A percentile compares a stretch with the other conserved stretches of the same genome.
phyloP scores from a whole-genome alignment of 2,113 vertebrate species.

The Beaufortia kweichowensis region DNA sequence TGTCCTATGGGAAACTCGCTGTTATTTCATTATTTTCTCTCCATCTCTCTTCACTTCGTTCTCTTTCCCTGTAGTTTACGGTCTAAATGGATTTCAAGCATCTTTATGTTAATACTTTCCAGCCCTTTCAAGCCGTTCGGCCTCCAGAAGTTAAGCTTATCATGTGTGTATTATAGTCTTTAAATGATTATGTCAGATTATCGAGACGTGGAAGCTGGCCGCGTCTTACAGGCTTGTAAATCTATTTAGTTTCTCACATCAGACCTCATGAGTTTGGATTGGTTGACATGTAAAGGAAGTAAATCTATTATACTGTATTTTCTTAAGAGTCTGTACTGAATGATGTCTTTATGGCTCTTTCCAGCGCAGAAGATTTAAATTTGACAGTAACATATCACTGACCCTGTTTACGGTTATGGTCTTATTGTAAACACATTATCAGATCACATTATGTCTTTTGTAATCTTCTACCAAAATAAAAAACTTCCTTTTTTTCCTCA shows the following conservation, averaged over 20 bases:
- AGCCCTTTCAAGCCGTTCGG: neutral
- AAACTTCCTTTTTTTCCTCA: too few species aligned
- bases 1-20: neutral
- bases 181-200: slow-evolving; percentile 17
- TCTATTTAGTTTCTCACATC: neutral
- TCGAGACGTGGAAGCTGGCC: neutral
- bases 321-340: too few species aligned
- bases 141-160: slow-evolving; percentile 14
- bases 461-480: too few species aligned
- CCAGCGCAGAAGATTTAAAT: too few species aligned
- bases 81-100: slow-evolving; percentile 11
- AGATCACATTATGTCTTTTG: neutral
- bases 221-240: neutral
- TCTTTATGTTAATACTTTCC: slow-evolving; percentile 21
- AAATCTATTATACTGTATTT: neutral
- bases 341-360: too few species aligned
- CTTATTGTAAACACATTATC: neutral
- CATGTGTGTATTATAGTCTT: slow-evolving; percentile 15
- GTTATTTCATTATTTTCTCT: slow-evolving; percentile 29
- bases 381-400: too few species aligned
- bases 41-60: slow-evolving; percentile 1
- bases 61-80: slow-evolving; percentile 23
- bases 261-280: neutral
- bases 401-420: neutral
- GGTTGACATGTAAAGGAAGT: neutral